Evolutionary conservation across 1,140 invertebrate genomes (phyloP).

Genomic region (Aphaenogaster rudis): DNA sequence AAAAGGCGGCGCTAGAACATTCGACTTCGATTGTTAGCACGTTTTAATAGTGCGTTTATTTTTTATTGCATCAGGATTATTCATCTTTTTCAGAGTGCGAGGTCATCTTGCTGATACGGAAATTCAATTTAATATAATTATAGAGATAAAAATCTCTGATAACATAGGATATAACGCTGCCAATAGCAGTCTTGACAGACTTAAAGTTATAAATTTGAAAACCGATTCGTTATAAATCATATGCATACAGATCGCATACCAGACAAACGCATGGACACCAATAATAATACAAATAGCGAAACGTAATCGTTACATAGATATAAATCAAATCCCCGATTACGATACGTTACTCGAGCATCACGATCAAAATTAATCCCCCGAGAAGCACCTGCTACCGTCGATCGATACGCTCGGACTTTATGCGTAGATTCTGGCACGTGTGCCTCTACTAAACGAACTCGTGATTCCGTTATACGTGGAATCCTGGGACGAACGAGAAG

Average conservation of each 20-base stretch:
- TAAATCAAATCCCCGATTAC: neutral
- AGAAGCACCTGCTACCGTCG: neutral
- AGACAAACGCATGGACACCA: too few species aligned
- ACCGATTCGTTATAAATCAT: neutral
- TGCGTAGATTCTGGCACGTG: constrained; percentile 75
- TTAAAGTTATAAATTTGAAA: neutral
- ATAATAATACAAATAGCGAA: neutral
- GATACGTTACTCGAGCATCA: neutral
- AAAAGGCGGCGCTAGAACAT: constrained; percentile 68
- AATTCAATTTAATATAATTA: constrained; percentile 23
- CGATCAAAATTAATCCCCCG: neutral
- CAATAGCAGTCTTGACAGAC: neutral
- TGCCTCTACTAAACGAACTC: constrained; percentile 61
- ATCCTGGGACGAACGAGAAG: constrained; percentile 71
- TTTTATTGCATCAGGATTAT: constrained; percentile 8
- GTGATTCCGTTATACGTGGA: constrained; percentile 80
- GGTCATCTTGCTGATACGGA: neutral
- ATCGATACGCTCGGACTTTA: constrained; percentile 12
- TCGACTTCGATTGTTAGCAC: constrained; percentile 24
- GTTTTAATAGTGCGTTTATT: neutral
- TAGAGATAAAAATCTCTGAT: neutral
- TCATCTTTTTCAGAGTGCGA: neutral
- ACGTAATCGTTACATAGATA: neutral
- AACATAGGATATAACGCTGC: neutral
- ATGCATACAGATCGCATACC: neutral